Evolutionary conservation across 2,113 vertebrate genomes (phyloP), one percentile per base, ranked within the genome.

Genomic region (Phoenicopterus ruber): DNA sequence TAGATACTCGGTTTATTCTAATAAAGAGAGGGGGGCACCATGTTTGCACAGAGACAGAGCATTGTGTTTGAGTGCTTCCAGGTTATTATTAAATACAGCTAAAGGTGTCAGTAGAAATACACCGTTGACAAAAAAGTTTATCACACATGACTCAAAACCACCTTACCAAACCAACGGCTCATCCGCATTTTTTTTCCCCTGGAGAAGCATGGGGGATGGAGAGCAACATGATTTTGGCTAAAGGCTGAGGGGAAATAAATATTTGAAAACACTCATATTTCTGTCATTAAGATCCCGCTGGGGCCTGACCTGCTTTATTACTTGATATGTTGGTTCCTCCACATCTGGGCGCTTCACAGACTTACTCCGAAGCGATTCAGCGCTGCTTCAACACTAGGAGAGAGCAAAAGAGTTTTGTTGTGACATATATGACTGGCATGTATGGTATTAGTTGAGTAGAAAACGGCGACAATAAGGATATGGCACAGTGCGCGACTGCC

Each of bases 401-500:
- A 86, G 24, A 73, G 34, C 31, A 32, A 6, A 49, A 76, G 42
- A 15, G 16, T 31, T 55, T 40, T 52, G 21, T 57, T 5, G 6
- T 19, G 61, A 36, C 10, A 4, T 3, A 1, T 2, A 2, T 17
- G 52, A 57, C 54, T 46, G 62, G 65, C 69, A 81, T 5, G 9
- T 6, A 4, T 13, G 19, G 49, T 5, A 7, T n/a, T 40, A 26
- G 10, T 4, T 17, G 24, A n/a, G 36, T 3, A 40, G 47, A 29
- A 63, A 58, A 38, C 21, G 1, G 49, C 17, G 36, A 34, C 54
- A 28, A 6, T 17, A 50, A 34, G 8, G 12, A 28, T 2, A 11
- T 0, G 7, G 29, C 59, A 8, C 19, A 31, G 7, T 0, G 18
- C n/a, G 50, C 7, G 40, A 5, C 1, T 7, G 12, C 11, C 50